Evolutionary conservation across 2,797 vertebrate species (phyloP), one percentile per base, ranked within the genome.

Genomic region (Oreortyx pictus): DNA sequence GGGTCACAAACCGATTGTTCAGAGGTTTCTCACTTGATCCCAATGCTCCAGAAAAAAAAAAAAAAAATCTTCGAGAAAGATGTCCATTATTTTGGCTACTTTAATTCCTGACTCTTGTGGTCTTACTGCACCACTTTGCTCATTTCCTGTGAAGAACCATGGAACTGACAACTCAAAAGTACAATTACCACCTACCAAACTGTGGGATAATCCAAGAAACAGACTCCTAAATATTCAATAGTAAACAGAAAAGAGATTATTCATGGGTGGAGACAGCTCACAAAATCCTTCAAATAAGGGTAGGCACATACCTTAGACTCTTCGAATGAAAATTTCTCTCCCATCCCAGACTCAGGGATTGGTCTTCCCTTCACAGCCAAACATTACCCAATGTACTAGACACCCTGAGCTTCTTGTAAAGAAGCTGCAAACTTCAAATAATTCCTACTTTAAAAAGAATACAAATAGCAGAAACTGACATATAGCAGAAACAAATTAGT

Each of bases 281-380:
- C 3, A 46, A 70, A 77, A 37, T 25, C 22, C 46, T 61, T 65
- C 6, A 11, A 8, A 5, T 39, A 73, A 49, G 56, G 43, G 37
- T 11, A 4, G 7, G 24, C 14, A 41, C 0, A 0, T 29, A 54
- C n/a, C 59, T 67, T 27, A 49, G 31, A 7, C 11, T 47, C 14
- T 31, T 16, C 11, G 5, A 10, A 41, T 16, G 22, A 61, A 78
- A 52, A 9, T 23, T 92, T 71, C 31, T 41, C 61, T 24, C 29
- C 15, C n/a, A 4, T 44, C 11, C 68, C 59, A 79, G 49, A 8
- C 14, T 2, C 20, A 84, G 10, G 5, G 20, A 31, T 9, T n/a
- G 16, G 7, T 24, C n/a, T 78, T 44, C 24, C 24, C 16, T 44
- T 83, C 12, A 9, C 14, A 65, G 44, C 18, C 25, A 65, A 49